Evolutionary conservation across 1,140 invertebrate species (phyloP).

Genomic region (Geopemphigus sp.): DNA sequence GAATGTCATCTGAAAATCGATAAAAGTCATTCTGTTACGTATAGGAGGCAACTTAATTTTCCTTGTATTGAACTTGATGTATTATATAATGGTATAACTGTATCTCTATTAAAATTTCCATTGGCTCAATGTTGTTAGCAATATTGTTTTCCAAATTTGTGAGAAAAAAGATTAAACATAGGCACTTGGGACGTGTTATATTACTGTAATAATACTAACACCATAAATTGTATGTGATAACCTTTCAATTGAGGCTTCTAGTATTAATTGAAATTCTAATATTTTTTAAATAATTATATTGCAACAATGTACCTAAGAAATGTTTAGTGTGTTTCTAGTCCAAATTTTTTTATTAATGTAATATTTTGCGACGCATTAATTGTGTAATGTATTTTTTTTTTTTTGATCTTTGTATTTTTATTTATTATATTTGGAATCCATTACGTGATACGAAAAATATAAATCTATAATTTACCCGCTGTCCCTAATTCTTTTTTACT

Average conservation of each 20-base stretch:
- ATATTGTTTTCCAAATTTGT: background rate
- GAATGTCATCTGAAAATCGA: background rate
- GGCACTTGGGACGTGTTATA: background rate
- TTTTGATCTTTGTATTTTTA: background rate
- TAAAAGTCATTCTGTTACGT: background rate
- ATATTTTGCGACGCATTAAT: background rate
- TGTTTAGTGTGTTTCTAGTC: slow-evolving; percentile 36
- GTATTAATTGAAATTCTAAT: slow-evolving; percentile 1
- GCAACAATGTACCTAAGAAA: background rate
- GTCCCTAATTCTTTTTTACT: no score
- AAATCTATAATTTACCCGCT: no score
- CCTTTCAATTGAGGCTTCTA: slow-evolving; percentile 19
- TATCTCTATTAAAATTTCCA: background rate
- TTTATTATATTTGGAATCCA: no score
- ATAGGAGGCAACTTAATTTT: background rate
- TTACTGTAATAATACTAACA: slow-evolving; percentile 13
- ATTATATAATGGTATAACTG: background rate
- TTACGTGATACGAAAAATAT: no score
- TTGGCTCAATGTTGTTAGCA: slow-evolving; percentile 2
- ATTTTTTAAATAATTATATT: slow-evolving; percentile 6
- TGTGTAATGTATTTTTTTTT: background rate
- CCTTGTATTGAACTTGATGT: background rate
- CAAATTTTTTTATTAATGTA: slow-evolving; percentile 3
- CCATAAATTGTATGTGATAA: slow-evolving; percentile 27
- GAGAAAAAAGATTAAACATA: background rate